phyloP scores from a whole-genome alignment of 2,888 invertebrate species.

The Psylliodes chrysocephalus region DNA sequence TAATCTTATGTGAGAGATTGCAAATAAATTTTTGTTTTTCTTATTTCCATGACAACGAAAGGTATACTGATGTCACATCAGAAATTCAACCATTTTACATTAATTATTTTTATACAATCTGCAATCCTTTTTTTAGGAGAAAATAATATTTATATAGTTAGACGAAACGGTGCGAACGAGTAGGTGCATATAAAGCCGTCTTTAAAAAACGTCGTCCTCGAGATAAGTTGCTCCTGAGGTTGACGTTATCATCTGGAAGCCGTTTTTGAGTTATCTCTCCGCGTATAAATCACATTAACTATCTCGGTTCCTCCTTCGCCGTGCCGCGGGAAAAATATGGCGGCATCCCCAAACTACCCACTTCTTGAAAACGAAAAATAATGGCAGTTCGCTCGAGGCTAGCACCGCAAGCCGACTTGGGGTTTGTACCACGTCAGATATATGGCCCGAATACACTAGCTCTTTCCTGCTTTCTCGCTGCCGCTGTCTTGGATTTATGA shows the following conservation, averaged over 20 bases:
- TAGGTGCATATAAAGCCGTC: too few relatives aligned
- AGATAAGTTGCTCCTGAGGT: conserved; percentile 60
- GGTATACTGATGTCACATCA: too few relatives aligned
- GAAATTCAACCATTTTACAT: too few relatives aligned
- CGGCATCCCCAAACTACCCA: conserved; percentile 55
- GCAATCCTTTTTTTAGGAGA: too few relatives aligned
- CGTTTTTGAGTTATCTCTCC: conserved; percentile 56
- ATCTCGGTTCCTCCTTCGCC: conserved; percentile 55
- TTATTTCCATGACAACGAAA: too few relatives aligned
- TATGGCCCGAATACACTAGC: conserved; percentile 60
- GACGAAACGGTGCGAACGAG: too few relatives aligned
- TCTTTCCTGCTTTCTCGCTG: conserved; percentile 59
- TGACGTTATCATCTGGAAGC: conserved; percentile 61
- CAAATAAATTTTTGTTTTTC: too few relatives aligned
- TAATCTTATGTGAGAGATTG: too few relatives aligned
- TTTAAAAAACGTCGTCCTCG: conserved; percentile 7
- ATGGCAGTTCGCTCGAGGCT: conserved; percentile 55
- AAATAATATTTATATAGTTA: too few relatives aligned
- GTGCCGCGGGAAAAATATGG: conserved; percentile 59
- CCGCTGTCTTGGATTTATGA: conserved; percentile 67
- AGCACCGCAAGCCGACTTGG: conserved; percentile 56
- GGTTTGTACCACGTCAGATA: conserved; percentile 51
- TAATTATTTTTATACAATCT: too few relatives aligned
- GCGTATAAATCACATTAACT: conserved; percentile 63
- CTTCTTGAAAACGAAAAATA: conserved; percentile 60